Evolutionary conservation across 2,888 invertebrate genomes (phyloP).

Genomic region (Saturnia japonica): DNA sequence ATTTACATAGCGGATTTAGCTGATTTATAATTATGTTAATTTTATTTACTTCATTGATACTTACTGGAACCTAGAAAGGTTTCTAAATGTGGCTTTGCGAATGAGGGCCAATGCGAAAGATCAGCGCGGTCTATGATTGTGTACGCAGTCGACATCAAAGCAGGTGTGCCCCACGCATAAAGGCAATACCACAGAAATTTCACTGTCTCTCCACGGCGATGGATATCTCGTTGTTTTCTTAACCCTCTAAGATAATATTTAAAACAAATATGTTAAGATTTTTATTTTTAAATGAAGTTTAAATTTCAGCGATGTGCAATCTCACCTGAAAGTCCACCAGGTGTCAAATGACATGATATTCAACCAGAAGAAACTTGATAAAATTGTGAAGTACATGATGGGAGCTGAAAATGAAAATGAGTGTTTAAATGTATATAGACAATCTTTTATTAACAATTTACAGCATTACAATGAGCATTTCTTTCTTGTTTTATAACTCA

Average conservation of each 20-base stretch:
- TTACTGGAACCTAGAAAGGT: constrained; percentile 32
- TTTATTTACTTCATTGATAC: constrained; percentile 1
- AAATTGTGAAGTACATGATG: constrained; percentile 31
- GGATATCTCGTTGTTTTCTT: too few relatives aligned
- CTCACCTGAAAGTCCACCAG: constrained; percentile 46
- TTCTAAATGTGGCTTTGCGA: constrained; percentile 36
- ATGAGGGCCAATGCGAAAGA: constrained; percentile 17
- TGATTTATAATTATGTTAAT: neutral
- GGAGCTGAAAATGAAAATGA: constrained; percentile 34
- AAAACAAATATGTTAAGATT: neutral
- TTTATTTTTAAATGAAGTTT: too few relatives aligned
- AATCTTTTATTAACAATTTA: too few relatives aligned
- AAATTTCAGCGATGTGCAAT: neutral
- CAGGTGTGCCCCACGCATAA: constrained; percentile 41
- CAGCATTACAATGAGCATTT: too few relatives aligned
- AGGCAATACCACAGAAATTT: constrained; percentile 48
- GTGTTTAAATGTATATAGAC: neutral
- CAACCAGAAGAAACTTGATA: constrained; percentile 46
- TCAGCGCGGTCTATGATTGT: constrained; percentile 29
- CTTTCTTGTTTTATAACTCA: too few relatives aligned
- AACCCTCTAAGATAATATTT: constrained; percentile 15
- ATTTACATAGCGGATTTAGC: too few relatives aligned
- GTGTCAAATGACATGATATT: constrained; percentile 46
- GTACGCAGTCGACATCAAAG: constrained; percentile 2
- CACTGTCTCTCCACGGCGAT: constrained; percentile 31